phyloP scores from a whole-genome alignment of 2,797 vertebrate species.

The Phoxinus dragarum region DNA sequence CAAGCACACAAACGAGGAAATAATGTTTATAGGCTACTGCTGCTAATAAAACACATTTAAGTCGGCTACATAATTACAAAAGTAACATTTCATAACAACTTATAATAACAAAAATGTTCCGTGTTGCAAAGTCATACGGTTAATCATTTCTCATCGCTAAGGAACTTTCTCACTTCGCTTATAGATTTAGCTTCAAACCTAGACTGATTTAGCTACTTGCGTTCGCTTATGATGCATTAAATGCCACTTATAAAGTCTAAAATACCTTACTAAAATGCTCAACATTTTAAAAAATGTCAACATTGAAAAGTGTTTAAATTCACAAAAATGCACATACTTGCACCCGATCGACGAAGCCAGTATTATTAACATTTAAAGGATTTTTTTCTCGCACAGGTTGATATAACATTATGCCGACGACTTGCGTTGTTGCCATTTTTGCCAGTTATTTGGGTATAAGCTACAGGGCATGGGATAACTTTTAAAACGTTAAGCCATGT shows the following conservation, averaged over 20 bases:
- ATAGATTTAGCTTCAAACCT: neutral
- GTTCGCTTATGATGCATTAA: neutral
- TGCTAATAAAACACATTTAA: neutral
- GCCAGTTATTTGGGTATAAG: neutral
- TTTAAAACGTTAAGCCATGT: slow-evolving; percentile 4
- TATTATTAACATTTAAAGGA: neutral
- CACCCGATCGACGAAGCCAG: neutral
- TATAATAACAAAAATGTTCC: neutral
- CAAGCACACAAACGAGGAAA: neutral
- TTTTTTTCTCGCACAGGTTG: neutral
- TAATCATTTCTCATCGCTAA: neutral
- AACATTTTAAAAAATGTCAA: neutral
- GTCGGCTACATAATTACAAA: neutral
- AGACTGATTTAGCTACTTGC: neutral
- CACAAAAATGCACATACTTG: neutral
- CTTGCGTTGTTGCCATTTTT: neutral
- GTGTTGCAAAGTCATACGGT: neutral
- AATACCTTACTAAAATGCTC: neutral
- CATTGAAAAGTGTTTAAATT: neutral
- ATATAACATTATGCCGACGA: neutral
- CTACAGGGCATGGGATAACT: neutral
- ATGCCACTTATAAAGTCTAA: neutral
- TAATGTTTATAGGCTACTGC: neutral
- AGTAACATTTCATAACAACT: neutral
- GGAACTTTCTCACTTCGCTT: neutral